Conservation (phyloP, 2,888 invertebrate genomes). For the Acrobasis consociella region DNA sequence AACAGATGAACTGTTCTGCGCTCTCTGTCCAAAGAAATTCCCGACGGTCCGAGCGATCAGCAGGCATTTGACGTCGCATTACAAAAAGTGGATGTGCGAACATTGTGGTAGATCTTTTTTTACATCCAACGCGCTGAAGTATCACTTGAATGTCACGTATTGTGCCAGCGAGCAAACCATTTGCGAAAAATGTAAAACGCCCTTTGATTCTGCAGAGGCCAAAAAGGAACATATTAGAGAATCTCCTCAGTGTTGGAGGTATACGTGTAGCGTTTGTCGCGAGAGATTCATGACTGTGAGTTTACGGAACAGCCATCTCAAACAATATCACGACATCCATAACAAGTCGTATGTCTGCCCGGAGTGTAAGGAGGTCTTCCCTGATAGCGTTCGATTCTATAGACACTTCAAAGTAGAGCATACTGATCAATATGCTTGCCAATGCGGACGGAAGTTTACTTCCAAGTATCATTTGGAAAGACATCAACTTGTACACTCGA, state of each 20-base stretch:
- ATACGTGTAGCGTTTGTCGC: constrained; percentile 30
- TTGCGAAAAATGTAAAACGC: constrained; percentile 45
- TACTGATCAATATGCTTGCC: constrained; percentile 40
- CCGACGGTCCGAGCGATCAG: constrained; percentile 34
- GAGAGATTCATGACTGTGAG: constrained; percentile 32
- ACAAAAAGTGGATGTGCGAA: constrained; percentile 35
- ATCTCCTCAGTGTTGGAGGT: constrained; percentile 27
- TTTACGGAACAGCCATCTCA: constrained; percentile 28
- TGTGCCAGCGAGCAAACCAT: constrained; percentile 34
- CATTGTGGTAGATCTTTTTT: constrained; percentile 23
- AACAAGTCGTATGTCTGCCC: constrained; percentile 29
- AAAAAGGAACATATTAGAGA: constrained; percentile 30
- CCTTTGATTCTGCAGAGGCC: constrained; percentile 40
- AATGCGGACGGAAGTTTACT: constrained; percentile 66
- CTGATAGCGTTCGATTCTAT: constrained; percentile 1
- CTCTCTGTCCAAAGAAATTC: constrained; percentile 21
- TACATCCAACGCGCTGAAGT: constrained; percentile 27
- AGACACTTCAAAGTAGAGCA: constrained; percentile 19
- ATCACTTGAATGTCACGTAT: background rate
- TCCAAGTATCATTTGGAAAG: constrained; percentile 64
- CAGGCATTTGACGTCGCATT: constrained; percentile 40
- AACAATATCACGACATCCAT: constrained; percentile 26
- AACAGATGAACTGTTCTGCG: constrained; percentile 29
- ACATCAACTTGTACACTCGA: constrained; percentile 73
- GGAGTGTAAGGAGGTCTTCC: constrained; percentile 26